Base-by-base conservation (phyloP, 2,888 invertebrate genomes). In the Nymphalis polychloros region DNA sequence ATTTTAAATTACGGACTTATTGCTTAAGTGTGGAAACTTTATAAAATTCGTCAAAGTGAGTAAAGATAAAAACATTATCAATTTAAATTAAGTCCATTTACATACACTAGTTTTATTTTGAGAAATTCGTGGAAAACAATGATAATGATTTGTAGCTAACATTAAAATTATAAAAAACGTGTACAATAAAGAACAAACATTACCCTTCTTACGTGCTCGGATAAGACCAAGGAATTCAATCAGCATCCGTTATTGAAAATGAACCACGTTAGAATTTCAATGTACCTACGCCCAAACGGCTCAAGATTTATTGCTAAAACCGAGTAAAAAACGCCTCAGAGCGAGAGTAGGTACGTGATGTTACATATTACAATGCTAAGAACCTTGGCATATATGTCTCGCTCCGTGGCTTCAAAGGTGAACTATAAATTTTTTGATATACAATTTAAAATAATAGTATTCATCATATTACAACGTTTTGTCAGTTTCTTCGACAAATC, bases 361-460 rank as follows among this genome's bases (percentile, higher is more conserved):
- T 74, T 78, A 79, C 77, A 80, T 77, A 74, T 76, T 70, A 77
- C 74, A 74, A 70, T 75, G 73, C 73, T 72, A 72, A 65, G 73
- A 79, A 75, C 86, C 85, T 85, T 85, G 86, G 83, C 85, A 84
- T 72, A 79, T 76, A 81, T 84, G 84, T 82, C 77, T 80, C 82
- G 83, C 79, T 81, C 75, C 69, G 77, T 82, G 82, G 79, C 81
- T 82, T 79, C 77, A 81, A 83, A 84, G 81, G 81, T 77, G 79
- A 83, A 79, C 79, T 79, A 71, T 74, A 78, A 79, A 80, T 81
- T 78, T 81, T 78, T 31, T 77, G 77, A 81, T 79, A 41, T 13
- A 63, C 59, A 79, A 77, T 76, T 74, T 67, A 71, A 76, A 78
- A 81, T 79, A 76, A 80, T 53, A 27, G n/a, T 55, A 31, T 31